phyloP scores from a whole-genome alignment of 1,140 invertebrate species.

The Belonocnema kinseyi region DNA sequence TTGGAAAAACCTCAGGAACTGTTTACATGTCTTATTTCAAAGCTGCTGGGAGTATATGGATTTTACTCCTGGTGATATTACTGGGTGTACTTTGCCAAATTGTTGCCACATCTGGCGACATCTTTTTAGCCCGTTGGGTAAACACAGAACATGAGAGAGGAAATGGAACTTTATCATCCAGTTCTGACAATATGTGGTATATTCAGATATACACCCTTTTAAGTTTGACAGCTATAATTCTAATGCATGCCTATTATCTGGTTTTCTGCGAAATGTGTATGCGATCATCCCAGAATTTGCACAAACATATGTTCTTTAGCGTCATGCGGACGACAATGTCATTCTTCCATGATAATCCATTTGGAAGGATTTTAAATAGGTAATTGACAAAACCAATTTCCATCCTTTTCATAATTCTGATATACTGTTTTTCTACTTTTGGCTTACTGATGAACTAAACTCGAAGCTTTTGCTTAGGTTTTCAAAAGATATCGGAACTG shows the following conservation, averaged over 20 bases:
- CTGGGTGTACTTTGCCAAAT: conserved; percentile 77
- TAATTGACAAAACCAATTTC: neutral
- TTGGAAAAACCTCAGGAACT: conserved; percentile 76
- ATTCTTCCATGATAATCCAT: neutral
- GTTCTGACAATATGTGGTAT: neutral
- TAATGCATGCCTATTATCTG: neutral
- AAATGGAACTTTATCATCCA: neutral
- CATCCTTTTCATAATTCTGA: neutral
- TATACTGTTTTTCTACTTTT: too few relatives aligned
- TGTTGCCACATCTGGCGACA: conserved; percentile 79
- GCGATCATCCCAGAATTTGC: neutral
- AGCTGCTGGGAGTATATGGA: conserved; percentile 75
- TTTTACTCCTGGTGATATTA: conserved; percentile 73
- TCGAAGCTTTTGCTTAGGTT: conserved; percentile 72
- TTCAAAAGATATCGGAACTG: conserved; percentile 89
- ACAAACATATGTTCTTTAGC: neutral
- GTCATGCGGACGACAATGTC: conserved; percentile 11
- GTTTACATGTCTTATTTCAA: conserved; percentile 80
- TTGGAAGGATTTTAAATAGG: conserved; percentile 19
- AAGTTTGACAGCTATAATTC: neutral
- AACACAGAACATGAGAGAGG: neutral
- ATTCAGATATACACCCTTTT: neutral
- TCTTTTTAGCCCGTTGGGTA: conserved; percentile 81
- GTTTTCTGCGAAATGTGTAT: neutral
- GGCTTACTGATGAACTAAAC: neutral